These are phyloP conservation scores for Drosophila serrata DNA, from an alignment of 1,140 invertebrate genomes.

Conservation along the genomic window DNA sequence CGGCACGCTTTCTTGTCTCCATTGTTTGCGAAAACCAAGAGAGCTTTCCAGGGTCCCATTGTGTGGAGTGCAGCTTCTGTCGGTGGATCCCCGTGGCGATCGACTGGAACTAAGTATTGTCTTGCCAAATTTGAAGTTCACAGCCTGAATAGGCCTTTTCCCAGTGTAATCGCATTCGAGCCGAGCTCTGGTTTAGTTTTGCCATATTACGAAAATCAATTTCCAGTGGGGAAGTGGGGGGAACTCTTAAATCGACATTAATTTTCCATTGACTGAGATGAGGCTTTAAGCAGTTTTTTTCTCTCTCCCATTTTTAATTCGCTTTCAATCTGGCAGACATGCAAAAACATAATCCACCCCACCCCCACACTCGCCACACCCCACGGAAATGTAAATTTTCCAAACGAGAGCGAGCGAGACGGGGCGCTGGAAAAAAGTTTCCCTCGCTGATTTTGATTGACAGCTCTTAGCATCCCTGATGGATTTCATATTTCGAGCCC, in stretches of 20 bases:
- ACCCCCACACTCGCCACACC: conserved; percentile 20
- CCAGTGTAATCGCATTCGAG: conserved; percentile 45
- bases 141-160: conserved; percentile 17
- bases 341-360: conserved; percentile 72
- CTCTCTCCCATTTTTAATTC: conserved; percentile 77
- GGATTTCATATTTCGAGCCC: conserved; percentile 84
- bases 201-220: conserved; percentile 45
- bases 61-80: conserved; percentile 42
- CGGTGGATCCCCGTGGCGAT: conserved; percentile 21
- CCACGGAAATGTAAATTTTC: conserved; percentile 76
- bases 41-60: conserved; percentile 41
- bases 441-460: conserved; percentile 85
- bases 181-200: conserved; percentile 48
- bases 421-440: conserved; percentile 71
- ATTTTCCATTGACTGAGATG: conserved; percentile 57
- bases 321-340: conserved; percentile 80
- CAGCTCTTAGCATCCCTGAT: conserved; percentile 84
- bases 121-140: conserved; percentile 7
- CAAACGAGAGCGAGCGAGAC: conserved; percentile 27
- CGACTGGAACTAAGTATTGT: conserved; percentile 44
- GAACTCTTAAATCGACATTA: conserved; percentile 70
- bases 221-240: conserved; percentile 40
- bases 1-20: conserved; percentile 58
- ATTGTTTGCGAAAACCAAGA: conserved; percentile 49
- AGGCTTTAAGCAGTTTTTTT: conserved; percentile 56